phyloP scores from a whole-genome alignment of 2,797 vertebrate species.

The Eulemur albifrons region DNA sequence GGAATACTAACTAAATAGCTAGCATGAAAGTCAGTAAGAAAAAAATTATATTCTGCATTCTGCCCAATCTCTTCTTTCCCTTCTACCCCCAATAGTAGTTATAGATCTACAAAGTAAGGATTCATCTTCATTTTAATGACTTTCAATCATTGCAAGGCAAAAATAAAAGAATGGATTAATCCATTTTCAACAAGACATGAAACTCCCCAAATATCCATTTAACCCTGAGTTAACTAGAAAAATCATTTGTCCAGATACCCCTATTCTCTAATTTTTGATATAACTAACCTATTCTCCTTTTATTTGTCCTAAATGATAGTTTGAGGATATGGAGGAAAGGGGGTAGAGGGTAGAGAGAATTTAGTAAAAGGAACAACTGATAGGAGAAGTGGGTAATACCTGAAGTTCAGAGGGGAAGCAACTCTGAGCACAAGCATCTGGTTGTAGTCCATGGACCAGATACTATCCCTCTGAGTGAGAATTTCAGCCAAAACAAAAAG shows the following conservation, averaged over 20 bases:
- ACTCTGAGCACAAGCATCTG: not conserved
- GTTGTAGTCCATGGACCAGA: not conserved
- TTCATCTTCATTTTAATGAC: not conserved
- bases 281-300: not conserved
- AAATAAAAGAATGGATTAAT: not conserved
- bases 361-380: not conserved
- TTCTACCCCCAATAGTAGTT: not conserved
- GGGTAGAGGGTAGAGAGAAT: not conserved
- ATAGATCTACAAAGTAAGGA: not conserved
- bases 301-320: not conserved
- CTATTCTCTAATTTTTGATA: not conserved
- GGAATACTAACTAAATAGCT: not conserved
- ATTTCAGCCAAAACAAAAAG: not conserved
- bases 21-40: not conserved
- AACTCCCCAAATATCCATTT: not conserved
- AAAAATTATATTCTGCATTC: not conserved
- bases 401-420: not conserved
- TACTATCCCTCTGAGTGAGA: not conserved
- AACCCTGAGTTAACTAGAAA: not conserved
- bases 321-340: not conserved
- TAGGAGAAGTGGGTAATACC: not conserved
- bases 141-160: not conserved
- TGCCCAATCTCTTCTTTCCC: not conserved
- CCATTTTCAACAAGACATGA: not conserved
- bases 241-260: not conserved